Conservation (phyloP, 37 sponge, comb jelly and placozoan genomes). For the Hormiphora californensis region DNA sequence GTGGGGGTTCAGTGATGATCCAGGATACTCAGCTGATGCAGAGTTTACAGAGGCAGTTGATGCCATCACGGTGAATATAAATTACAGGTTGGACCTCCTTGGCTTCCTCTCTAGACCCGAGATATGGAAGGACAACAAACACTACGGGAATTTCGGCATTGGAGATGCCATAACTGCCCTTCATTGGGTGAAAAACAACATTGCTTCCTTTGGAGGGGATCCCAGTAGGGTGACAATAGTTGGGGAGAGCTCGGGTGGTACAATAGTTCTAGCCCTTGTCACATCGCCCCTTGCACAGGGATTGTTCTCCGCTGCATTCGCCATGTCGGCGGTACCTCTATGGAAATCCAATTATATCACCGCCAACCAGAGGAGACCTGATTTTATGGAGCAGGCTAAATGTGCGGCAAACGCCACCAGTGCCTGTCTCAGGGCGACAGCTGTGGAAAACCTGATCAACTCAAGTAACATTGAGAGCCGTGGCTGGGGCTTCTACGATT, state of each 20-base stretch:
- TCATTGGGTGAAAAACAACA: slow-evolving; percentile 24
- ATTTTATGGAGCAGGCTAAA: neutral
- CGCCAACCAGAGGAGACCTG: neutral
- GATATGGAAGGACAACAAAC: slow-evolving; percentile 15
- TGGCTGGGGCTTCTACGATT: slow-evolving; percentile 46
- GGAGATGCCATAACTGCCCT: neutral
- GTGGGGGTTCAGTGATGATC: neutral
- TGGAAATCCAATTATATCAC: neutral
- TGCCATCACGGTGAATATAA: slow-evolving; percentile 6
- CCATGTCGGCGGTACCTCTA: neutral
- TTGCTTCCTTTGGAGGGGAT: neutral
- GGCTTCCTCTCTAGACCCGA: neutral
- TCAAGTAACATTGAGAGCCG: neutral
- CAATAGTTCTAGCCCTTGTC: slow-evolving; percentile 7
- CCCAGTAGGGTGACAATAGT: slow-evolving; percentile 5
- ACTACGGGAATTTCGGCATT: slow-evolving; percentile 39
- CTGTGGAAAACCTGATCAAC: neutral
- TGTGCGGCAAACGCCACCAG: neutral
- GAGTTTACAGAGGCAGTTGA: neutral
- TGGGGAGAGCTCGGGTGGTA: slow-evolving; percentile 37
- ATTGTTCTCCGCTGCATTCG: neutral
- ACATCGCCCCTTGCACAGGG: slow-evolving; percentile 5
- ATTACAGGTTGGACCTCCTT: slow-evolving; percentile 34
- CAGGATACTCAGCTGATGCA: slow-evolving; percentile 20
- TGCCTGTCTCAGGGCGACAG: neutral